phyloP scores from a whole-genome alignment of 2,888 invertebrate genomes.

The Mythimna albipuncta region DNA sequence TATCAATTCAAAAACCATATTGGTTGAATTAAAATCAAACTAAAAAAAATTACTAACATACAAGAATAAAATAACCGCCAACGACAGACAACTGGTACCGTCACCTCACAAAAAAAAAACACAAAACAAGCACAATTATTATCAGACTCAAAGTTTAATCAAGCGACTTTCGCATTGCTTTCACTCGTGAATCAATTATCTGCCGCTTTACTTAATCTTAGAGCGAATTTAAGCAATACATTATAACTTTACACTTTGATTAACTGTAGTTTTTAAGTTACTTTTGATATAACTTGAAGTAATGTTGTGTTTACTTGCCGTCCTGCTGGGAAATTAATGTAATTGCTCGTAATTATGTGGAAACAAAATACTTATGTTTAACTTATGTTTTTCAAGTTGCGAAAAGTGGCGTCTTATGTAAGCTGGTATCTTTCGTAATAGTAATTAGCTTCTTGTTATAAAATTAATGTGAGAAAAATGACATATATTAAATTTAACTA shows the following conservation, averaged over 20 bases:
- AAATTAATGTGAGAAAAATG: neutral
- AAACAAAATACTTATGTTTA: slow-evolving; percentile 40
- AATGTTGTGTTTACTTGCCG: slow-evolving; percentile 38
- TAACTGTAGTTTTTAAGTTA: slow-evolving; percentile 49
- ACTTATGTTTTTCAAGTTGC: slow-evolving; percentile 1
- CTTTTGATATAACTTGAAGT: slow-evolving; percentile 30
- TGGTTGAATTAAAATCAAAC: neutral
- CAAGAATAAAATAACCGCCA: too few relatives aligned
- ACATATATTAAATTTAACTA: neutral
- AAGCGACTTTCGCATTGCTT: slow-evolving; percentile 70
- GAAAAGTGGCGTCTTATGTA: slow-evolving; percentile 2
- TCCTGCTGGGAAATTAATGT: slow-evolving; percentile 55
- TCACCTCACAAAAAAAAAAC: slow-evolving; percentile 36
- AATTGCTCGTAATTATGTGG: slow-evolving; percentile 43
- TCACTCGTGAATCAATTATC: slow-evolving; percentile 73
- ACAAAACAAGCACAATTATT: slow-evolving; percentile 57
- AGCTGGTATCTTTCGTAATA: neutral
- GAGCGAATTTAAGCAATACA: slow-evolving; percentile 52
- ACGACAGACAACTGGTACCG: slow-evolving; percentile 19
- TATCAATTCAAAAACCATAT: neutral
- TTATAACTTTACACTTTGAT: slow-evolving; percentile 38
- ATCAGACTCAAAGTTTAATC: slow-evolving; percentile 58
- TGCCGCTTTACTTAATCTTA: slow-evolving; percentile 68
- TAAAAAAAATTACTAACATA: too few relatives aligned
- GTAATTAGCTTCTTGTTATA: neutral